Conservation (phyloP, 2,113 vertebrate genomes). For the Silurus meridionalis region DNA sequence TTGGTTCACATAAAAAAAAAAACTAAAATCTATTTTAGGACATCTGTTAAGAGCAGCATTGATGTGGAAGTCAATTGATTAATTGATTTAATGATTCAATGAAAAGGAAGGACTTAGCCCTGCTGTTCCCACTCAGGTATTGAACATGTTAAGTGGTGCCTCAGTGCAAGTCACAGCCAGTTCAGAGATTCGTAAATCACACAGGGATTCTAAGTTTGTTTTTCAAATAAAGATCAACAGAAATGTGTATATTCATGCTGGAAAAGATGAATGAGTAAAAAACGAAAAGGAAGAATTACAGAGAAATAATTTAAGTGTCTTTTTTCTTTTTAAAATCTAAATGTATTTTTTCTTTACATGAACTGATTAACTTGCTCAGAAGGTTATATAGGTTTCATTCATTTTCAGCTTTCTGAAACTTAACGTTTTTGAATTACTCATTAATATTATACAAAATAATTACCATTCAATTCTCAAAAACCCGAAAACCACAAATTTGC, state of each 20-base stretch:
- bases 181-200: background rate
- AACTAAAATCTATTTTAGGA: background rate
- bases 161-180: background rate
- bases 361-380: background rate
- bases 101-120: background rate
- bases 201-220: background rate
- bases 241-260: background rate
- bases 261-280: background rate
- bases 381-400: background rate
- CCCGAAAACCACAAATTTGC: background rate
- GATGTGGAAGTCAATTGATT: background rate
- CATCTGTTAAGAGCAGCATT: background rate
- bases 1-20: background rate
- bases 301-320: background rate
- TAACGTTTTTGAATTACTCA: too few species aligned
- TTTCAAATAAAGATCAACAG: background rate
- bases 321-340: background rate
- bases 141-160: conserved; percentile 54
- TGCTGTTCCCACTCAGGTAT: conserved; percentile 30
- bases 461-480: background rate
- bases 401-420: background rate
- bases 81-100: background rate
- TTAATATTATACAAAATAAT: background rate
- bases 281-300: background rate
- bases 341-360: background rate